Base-by-base conservation (phyloP, 2,888 invertebrate genomes). In the Rotaria socialis region DNA sequence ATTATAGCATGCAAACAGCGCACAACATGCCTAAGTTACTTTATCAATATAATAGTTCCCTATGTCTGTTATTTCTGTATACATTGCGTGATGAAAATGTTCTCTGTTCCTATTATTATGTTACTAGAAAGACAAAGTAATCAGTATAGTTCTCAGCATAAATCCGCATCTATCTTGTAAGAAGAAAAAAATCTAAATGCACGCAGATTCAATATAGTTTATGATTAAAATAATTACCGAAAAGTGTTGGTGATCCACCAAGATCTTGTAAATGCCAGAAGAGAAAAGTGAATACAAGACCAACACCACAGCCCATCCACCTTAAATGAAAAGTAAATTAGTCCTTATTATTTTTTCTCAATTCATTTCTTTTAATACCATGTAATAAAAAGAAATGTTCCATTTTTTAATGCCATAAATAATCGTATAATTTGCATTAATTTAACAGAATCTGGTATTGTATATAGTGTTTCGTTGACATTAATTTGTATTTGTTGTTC, bases 241-340 rank as follows among this genome's bases (percentile, higher is more conserved):
- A 97, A 11, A 97, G 93, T 0, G 96, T 96, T 16, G 97, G 96
- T 0, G 96, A 94, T n/a, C 97, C 97, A 27, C 96, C 96, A 90
- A 95, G 95, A 90, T 86, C 87, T 90, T 93, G 93, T 85, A 99
- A 93, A 92, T 98, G 97, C 99, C 98, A 99, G 92, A 97, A 99
- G 87, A 99, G 94, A 92, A 99, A 99, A 7, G 97, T 97, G 92
- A 99, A 99, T 89, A 98, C 97, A 89, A 99, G 93, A 0, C 98
- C 99, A 89, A 98, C 97, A 86, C 99, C 99, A 90, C 97, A 96
- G 86, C 99, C 99, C 96, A 99, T 97, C 92, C 96, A 97, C 96
- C 97, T 97, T 85, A 97, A 96, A 56, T 2, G 35, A 35, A 89
- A 67, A 10, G 14, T 67, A 27, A 27, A 67, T n/a, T 0, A 67